phyloP scores from a whole-genome alignment of 1,140 invertebrate genomes.

The Sycophaga agraensis region DNA sequence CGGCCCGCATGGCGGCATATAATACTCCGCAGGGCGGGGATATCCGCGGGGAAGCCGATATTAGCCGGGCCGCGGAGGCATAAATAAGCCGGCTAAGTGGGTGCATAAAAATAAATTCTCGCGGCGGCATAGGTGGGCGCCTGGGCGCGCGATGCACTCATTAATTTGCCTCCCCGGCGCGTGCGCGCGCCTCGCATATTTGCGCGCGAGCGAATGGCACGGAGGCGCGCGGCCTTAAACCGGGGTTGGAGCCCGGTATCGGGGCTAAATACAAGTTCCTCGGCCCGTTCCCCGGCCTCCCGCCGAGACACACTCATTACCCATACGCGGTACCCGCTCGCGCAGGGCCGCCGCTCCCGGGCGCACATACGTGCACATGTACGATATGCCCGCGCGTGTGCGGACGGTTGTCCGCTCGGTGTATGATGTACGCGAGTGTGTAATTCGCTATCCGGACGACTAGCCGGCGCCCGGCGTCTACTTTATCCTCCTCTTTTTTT shows the following conservation, averaged over 20 bases:
- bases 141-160: slow-evolving; percentile 3
- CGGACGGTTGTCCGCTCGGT: neutral
- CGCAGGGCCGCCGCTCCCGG: neutral
- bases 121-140: no score
- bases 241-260: slow-evolving; percentile 5
- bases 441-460: slow-evolving; percentile 37
- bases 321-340: neutral
- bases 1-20: no score
- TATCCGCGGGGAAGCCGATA: neutral
- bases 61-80: neutral
- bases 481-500: neutral
- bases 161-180: slow-evolving; percentile 23
- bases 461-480: slow-evolving; percentile 37
- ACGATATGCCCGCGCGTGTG: neutral
- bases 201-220: neutral
- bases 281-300: neutral
- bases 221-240: slow-evolving; percentile 11
- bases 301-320: neutral
- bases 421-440: slow-evolving; percentile 30
- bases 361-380: neutral
- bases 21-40: no score
- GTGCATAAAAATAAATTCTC: slow-evolving; percentile 12
- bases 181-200: no score
- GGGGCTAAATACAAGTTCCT: slow-evolving; percentile 21
- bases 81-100: neutral